Conservation (phyloP, 2,888 invertebrate species). For the Polietes domitor region DNA sequence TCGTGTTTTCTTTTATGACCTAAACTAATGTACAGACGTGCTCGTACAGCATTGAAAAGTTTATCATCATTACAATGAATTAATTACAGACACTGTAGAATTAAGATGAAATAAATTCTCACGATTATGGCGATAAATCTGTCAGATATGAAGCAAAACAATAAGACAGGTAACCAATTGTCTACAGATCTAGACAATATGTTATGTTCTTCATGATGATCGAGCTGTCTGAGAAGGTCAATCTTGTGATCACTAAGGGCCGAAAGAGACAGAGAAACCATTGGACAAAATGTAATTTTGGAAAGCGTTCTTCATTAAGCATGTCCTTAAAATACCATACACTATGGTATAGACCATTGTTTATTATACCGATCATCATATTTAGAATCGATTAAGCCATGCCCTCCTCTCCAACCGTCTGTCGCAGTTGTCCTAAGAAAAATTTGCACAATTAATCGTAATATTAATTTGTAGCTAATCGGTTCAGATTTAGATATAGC, state of each 20-base stretch:
- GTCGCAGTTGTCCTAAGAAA: too few species aligned
- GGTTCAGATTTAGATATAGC: too few species aligned
- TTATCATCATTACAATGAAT: constrained; percentile 16
- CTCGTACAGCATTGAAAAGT: constrained; percentile 18
- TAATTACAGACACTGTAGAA: constrained; percentile 6
- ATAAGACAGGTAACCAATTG: constrained; percentile 49
- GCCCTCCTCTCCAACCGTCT: too few species aligned
- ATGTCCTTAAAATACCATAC: too few species aligned
- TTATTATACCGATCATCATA: too few species aligned
- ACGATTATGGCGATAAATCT: constrained; percentile 66
- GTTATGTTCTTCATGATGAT: constrained; percentile 15
- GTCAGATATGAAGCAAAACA: constrained; percentile 56
- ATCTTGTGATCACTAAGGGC: background rate
- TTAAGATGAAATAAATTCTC: constrained; percentile 60
- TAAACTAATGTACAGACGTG: background rate
- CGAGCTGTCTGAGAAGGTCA: background rate
- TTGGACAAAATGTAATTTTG: too few species aligned
- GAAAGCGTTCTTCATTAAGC: too few species aligned
- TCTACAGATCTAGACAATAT: constrained; percentile 56
- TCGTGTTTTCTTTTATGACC: too few species aligned
- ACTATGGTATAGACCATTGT: too few species aligned
- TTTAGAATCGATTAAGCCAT: too few species aligned
- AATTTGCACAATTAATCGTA: too few species aligned
- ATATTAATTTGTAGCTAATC: too few species aligned
- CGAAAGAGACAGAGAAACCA: background rate